phyloP scores from a whole-genome alignment of 2,113 vertebrate genomes.

The Cettia cetti region DNA sequence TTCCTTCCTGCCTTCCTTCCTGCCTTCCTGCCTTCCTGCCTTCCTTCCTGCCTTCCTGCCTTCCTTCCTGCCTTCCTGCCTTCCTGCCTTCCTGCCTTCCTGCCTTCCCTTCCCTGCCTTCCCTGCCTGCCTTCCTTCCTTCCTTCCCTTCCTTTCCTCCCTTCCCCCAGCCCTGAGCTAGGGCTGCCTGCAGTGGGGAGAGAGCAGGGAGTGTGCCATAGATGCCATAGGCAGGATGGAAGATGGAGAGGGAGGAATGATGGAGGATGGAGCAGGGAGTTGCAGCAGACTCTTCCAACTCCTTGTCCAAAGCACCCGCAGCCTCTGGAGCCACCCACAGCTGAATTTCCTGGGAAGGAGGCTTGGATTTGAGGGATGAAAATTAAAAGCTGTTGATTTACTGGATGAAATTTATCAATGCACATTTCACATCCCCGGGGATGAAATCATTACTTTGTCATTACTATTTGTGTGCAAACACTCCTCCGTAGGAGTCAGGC shows the following conservation, averaged over 20 bases:
- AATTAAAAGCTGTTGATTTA: background rate
- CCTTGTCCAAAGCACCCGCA: background rate
- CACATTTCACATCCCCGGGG: background rate
- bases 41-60: too few relatives aligned
- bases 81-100: background rate
- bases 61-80: background rate
- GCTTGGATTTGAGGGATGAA: background rate
- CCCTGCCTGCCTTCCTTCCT: background rate
- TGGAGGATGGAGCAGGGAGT: background rate
- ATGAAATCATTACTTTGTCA: background rate
- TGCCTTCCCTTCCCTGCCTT: too few relatives aligned
- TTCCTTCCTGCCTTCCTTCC: background rate
- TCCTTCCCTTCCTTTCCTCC: background rate
- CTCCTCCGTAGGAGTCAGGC: background rate
- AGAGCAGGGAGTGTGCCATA: rapidly evolving
- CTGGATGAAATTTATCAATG: background rate
- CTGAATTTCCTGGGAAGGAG: background rate
- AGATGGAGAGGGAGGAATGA: background rate
- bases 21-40: background rate
- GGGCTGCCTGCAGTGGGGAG: background rate
- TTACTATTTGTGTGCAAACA: background rate
- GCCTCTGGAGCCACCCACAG: background rate
- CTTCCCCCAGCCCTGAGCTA: background rate
- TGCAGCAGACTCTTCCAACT: background rate
- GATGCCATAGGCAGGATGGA: too few relatives aligned